A percentile compares a stretch with the other conserved stretches of the same genome.
phyloP scores from a whole-genome alignment of 1,140 invertebrate species.

The Eciton burchellii region DNA sequence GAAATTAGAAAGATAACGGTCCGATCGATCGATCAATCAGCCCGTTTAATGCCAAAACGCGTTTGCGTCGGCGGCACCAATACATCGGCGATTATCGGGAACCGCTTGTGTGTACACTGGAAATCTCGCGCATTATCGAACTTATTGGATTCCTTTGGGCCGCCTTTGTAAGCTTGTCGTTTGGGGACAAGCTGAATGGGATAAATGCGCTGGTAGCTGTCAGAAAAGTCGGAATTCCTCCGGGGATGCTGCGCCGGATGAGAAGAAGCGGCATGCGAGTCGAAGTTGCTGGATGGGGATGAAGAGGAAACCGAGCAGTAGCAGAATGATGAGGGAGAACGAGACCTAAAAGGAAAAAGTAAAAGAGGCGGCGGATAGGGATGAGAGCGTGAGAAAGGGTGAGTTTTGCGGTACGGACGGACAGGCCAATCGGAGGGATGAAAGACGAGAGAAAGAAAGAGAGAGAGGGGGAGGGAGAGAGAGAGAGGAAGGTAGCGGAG shows the following conservation, averaged over 20 bases:
- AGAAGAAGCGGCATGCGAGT: conserved; percentile 45
- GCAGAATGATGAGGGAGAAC: conserved; percentile 32
- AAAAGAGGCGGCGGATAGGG: conserved; percentile 31
- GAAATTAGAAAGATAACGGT: neutral
- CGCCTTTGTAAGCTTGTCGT: conserved; percentile 78
- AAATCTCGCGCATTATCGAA: conserved; percentile 75
- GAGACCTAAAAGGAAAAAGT: conserved; percentile 1
- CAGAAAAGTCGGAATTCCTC: conserved; percentile 79
- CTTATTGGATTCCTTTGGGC: conserved; percentile 78
- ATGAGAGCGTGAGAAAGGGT: conserved; percentile 34
- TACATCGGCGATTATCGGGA: conserved; percentile 37
- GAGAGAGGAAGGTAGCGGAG: conserved; percentile 7
- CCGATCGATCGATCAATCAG: neutral
- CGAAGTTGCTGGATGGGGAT: conserved; percentile 18
- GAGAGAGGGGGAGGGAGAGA: neutral
- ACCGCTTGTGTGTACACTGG: conserved; percentile 25
- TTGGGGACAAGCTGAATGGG: conserved; percentile 75
- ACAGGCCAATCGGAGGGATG: conserved; percentile 31
- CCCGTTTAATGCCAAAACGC: neutral
- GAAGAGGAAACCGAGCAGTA: conserved; percentile 15
- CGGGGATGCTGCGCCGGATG: conserved; percentile 62
- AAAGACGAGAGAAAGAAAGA: conserved; percentile 9
- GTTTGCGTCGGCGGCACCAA: conserved; percentile 1
- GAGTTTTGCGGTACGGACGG: conserved; percentile 50
- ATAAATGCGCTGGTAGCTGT: conserved; percentile 77